Evolutionary conservation across 2,113 vertebrate genomes (phyloP).

Genomic region (Coptodon rendalli): DNA sequence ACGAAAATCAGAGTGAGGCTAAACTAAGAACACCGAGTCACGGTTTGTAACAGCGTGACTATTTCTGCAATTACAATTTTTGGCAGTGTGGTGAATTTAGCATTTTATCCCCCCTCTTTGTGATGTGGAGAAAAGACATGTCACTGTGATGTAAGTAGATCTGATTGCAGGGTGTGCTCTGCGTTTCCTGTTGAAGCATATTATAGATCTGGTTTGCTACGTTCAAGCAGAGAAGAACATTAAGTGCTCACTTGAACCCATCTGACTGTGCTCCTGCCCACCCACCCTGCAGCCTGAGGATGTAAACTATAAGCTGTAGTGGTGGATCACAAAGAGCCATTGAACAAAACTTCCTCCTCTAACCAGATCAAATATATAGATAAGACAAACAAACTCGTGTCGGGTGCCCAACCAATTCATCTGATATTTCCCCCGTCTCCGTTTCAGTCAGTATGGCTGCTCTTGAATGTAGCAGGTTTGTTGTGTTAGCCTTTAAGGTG

Average conservation of each 20-base stretch:
- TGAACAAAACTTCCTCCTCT: conserved; percentile 25
- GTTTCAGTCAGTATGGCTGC: conserved; percentile 2
- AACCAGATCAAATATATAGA: conserved; percentile 54
- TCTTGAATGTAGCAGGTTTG: neutral
- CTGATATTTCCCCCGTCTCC: conserved; percentile 43
- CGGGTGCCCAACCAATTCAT: conserved; percentile 5
- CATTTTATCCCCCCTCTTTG: neutral
- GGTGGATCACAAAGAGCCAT: conserved; percentile 52
- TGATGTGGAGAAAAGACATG: neutral
- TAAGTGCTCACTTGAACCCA: neutral
- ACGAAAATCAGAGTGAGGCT: conserved; percentile 11
- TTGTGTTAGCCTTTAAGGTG: neutral
- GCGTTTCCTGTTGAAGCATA: neutral
- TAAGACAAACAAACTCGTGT: conserved; percentile 37
- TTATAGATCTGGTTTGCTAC: neutral
- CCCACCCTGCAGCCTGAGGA: conserved; percentile 28
- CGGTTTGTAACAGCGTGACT: neutral
- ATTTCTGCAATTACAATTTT: neutral
- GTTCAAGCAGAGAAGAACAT: neutral
- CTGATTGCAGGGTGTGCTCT: neutral
- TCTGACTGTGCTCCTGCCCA: conserved; percentile 39
- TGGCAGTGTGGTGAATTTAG: neutral
- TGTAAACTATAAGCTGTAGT: conserved; percentile 19
- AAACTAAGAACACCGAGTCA: conserved; percentile 6
- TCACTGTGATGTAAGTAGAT: neutral